Percentiles rank a stretch among this genome's conserved stretches.
phyloP scores from a whole-genome alignment of 1,140 invertebrate species.

The Drosophila ohnishii region DNA sequence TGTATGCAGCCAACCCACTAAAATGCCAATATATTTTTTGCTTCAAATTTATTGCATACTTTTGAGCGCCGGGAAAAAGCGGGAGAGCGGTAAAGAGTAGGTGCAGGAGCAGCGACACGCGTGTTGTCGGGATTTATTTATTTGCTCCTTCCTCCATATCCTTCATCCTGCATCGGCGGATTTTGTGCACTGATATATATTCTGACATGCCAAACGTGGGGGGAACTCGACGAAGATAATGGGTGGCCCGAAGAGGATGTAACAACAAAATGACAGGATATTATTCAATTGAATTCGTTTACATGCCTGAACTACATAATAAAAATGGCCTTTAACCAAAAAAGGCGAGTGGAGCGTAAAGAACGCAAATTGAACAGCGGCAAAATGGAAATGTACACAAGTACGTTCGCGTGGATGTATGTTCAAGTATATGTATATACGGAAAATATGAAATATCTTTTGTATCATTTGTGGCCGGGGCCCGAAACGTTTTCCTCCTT shows the following conservation, averaged over 20 bases:
- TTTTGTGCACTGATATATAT: conserved; percentile 73
- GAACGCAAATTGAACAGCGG: conserved; percentile 63
- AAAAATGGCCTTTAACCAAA: conserved; percentile 71
- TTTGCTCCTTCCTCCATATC: conserved; percentile 66
- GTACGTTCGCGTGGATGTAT: background rate
- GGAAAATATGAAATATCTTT: conserved; percentile 61
- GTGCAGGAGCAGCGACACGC: conserved; percentile 31
- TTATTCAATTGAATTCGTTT: conserved; percentile 82
- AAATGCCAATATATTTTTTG: conserved; percentile 79
- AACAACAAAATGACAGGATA: conserved; percentile 79
- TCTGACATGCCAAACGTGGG: conserved; percentile 68
- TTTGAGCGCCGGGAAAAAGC: conserved; percentile 21
- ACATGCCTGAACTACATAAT: conserved; percentile 80
- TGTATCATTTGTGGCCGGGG: conserved; percentile 48
- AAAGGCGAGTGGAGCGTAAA: conserved; percentile 27
- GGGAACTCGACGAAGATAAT: conserved; percentile 22
- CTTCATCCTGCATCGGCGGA: conserved; percentile 55
- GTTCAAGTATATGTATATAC: conserved; percentile 3
- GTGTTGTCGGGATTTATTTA: conserved; percentile 73
- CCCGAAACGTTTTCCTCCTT: conserved; percentile 38
- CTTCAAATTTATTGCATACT: conserved; percentile 73
- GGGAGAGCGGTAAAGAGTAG: background rate
- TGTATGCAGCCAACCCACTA: conserved; percentile 53
- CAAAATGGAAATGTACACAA: conserved; percentile 46
- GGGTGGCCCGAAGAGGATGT: conserved; percentile 41